Evolutionary conservation across 1,140 invertebrate species (phyloP).

Genomic region (Ephestia elutella): DNA sequence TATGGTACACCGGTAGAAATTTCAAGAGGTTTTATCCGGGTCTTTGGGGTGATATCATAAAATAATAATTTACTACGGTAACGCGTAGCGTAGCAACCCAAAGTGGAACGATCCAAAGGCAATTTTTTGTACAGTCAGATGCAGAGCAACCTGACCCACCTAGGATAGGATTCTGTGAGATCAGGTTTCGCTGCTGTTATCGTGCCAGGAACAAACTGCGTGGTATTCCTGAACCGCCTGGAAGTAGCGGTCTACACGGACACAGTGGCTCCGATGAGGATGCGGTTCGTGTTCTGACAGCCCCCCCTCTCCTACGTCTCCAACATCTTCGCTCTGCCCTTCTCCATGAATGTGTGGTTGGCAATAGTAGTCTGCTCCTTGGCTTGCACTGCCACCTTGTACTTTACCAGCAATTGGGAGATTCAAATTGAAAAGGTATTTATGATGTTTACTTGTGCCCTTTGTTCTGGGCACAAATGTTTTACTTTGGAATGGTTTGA

Average conservation of each 20-base stretch:
- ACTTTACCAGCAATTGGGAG: conserved; percentile 37
- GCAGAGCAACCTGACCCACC: too few species aligned
- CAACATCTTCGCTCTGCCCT: conserved; percentile 76
- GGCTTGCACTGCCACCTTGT: conserved; percentile 28
- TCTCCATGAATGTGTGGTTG: conserved; percentile 76
- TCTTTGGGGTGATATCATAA: too few species aligned
- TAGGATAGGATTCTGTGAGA: too few species aligned
- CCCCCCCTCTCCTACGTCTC: conserved; percentile 75
- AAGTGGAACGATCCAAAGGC: too few species aligned
- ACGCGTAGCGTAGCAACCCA: too few species aligned
- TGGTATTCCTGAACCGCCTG: conserved; percentile 36
- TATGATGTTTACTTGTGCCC: background rate
- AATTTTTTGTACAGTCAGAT: too few species aligned
- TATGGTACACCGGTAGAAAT: too few species aligned
- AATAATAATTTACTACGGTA: too few species aligned
- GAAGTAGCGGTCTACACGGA: conserved; percentile 48
- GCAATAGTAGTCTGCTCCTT: conserved; percentile 57
- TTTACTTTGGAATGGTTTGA: too few species aligned
- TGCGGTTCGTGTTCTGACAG: conserved; percentile 75
- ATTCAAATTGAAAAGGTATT: conserved; percentile 24
- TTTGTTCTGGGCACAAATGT: too few species aligned
- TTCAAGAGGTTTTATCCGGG: too few species aligned
- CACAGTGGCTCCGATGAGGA: conserved; percentile 38
- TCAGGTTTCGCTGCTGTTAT: too few species aligned
- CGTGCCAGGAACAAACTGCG: conserved; percentile 55